Conservation (phyloP, 2,888 invertebrate genomes). For the Drosophila leonis region DNA sequence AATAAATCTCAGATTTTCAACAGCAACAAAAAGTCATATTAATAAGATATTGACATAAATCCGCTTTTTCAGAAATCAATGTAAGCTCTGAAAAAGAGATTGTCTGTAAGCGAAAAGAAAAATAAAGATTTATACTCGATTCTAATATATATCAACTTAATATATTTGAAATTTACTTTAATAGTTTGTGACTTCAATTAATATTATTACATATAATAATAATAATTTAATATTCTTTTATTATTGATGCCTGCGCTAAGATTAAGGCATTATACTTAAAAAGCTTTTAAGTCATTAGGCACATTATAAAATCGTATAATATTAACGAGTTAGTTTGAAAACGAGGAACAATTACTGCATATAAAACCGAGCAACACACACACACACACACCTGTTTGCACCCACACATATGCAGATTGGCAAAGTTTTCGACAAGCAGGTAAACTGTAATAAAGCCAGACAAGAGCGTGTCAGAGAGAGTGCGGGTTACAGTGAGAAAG, state of each 20-base stretch:
- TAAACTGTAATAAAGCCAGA: conserved; percentile 51
- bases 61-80: too few relatives aligned
- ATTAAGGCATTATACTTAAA: background rate
- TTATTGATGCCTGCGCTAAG: background rate
- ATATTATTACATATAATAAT: background rate
- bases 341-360: conserved; percentile 38
- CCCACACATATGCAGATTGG: conserved; percentile 24
- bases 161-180: too few relatives aligned
- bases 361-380: conserved; percentile 11
- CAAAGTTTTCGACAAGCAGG: conserved; percentile 51
- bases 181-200: background rate
- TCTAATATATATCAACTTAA: too few relatives aligned
- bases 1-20: background rate
- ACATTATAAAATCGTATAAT: conserved; percentile 16
- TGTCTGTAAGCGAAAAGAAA: too few relatives aligned
- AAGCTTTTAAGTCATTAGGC: conserved; percentile 9
- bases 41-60: background rate
- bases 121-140: too few relatives aligned
- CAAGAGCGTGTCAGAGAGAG: conserved; percentile 10
- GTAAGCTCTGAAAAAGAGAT: background rate
- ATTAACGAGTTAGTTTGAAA: conserved; percentile 21
- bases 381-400: conserved; percentile 10
- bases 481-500: background rate
- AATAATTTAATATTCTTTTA: background rate
- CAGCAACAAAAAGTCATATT: background rate